Evolutionary conservation across 2,888 invertebrate genomes (phyloP).

Genomic region (Argyra leucocephala): DNA sequence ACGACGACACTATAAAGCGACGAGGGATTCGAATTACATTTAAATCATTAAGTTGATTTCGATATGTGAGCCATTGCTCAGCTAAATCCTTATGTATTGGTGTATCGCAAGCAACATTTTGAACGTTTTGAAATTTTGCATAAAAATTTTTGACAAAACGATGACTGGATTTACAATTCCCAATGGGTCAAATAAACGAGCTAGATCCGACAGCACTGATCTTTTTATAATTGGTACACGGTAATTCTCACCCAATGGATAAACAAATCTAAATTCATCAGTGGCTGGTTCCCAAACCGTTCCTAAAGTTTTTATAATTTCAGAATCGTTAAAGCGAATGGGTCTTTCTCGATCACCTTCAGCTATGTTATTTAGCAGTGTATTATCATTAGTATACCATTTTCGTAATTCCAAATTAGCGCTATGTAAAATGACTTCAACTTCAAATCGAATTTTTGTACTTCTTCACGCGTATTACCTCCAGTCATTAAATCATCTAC

Average conservation of each 20-base stretch:
- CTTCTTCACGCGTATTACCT: slow-evolving; percentile 18
- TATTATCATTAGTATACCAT: slow-evolving; percentile 20
- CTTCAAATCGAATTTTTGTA: slow-evolving; percentile 17
- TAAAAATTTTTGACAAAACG: slow-evolving; percentile 19
- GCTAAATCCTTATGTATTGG: neutral
- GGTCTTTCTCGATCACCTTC: slow-evolving; percentile 10
- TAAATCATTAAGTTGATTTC: neutral
- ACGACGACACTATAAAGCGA: slow-evolving; percentile 9
- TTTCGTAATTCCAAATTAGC: slow-evolving; percentile 22
- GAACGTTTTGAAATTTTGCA: slow-evolving; percentile 19
- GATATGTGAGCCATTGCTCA: neutral
- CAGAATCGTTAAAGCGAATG: slow-evolving; percentile 14
- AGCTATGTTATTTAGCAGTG: slow-evolving; percentile 15
- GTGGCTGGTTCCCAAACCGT: slow-evolving; percentile 18
- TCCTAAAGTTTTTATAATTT: slow-evolving; percentile 21
- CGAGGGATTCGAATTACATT: slow-evolving; percentile 13
- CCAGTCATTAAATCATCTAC: slow-evolving; percentile 25
- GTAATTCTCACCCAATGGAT: slow-evolving; percentile 16
- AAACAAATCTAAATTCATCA: slow-evolving; percentile 17
- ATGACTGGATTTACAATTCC: slow-evolving; percentile 21
- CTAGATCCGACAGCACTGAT: slow-evolving; percentile 21
- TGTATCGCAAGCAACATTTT: slow-evolving; percentile 18
- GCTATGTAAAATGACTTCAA: slow-evolving; percentile 16
- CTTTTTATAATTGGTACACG: too few relatives aligned
- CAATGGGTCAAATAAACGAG: slow-evolving; percentile 20